Conservation (phyloP, 2,797 vertebrate genomes). For the Cyprinodon diabolis region DNA sequence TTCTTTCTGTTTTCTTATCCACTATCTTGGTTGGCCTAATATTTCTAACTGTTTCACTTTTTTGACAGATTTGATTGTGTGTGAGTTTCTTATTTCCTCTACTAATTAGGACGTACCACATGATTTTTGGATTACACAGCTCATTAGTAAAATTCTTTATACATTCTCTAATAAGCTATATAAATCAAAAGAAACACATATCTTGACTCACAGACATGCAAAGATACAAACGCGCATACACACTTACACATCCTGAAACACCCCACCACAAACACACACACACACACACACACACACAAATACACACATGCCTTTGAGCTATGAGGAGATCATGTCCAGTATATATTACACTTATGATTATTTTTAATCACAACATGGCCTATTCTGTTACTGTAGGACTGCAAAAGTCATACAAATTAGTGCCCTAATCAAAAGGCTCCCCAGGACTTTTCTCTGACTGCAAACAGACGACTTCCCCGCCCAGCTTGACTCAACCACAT, state of each 20-base stretch:
- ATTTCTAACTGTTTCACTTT: constrained; percentile 11
- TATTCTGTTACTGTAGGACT: constrained; percentile 38
- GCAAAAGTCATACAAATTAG: constrained; percentile 47
- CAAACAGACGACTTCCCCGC: constrained; percentile 53
- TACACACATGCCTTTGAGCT: constrained; percentile 28
- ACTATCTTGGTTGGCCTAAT: constrained; percentile 1
- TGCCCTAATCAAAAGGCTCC: constrained; percentile 53
- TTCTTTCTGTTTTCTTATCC: background rate
- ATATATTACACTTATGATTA: constrained; percentile 51
- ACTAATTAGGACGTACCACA: constrained; percentile 45
- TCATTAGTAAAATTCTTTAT: constrained; percentile 53
- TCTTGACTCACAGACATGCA: constrained; percentile 26
- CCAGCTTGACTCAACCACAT: constrained; percentile 51
- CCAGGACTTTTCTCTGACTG: constrained; percentile 29
- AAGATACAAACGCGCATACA: constrained; percentile 12
- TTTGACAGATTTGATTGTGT: constrained; percentile 13
- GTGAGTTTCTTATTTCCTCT: constrained; percentile 23
- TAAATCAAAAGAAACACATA: constrained; percentile 46
- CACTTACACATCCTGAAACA: background rate
- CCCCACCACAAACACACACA: constrained; percentile 15
- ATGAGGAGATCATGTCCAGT: constrained; percentile 39
- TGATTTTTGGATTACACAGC: constrained; percentile 52
- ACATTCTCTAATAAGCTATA: constrained; percentile 48
- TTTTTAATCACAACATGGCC: constrained; percentile 57
- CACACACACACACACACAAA: constrained; percentile 12